Evolutionary conservation across 1,140 invertebrate genomes (phyloP), one percentile per base, ranked within the genome.

Genomic region (Drosophila ficusphila): DNA sequence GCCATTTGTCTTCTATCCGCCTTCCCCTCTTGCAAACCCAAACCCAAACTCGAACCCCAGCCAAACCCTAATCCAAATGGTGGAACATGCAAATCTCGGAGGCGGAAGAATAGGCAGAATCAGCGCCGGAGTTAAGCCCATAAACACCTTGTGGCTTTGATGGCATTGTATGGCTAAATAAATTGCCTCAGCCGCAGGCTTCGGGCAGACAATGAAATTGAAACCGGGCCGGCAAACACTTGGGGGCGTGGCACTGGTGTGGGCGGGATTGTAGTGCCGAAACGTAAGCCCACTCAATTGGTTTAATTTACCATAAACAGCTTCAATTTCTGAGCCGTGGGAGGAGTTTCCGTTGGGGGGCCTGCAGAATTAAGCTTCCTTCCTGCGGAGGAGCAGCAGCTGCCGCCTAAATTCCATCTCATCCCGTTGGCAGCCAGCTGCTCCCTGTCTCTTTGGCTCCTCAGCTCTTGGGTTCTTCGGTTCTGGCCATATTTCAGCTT

Each of bases 291-390:
- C 77, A 71, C 73, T 81, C 81, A 88, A 86, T 88, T 86, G 81
- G 81, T 81, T 86, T 88, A 86, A 86, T 86, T 86, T 88, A 79
- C 67, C 81, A 81, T 86, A 86, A 86, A 86, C 85, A 88, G 82
- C 81, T 70, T 54, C 76, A 73, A 51, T 70, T 52, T 57, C 57
- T 61, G 53, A 27, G 74, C 54, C 51, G 39, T 34, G 19, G 54
- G 34, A 21, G 46, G 27, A 67, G 67, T 83, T 75, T 65, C 72
- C 36, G 27, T 47, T 51, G 67, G 31, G 42, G 54, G 53, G 56
- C 79, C 48, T 14, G 23, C 12, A 44, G 53, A 72, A 69, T 73
- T 61, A 27, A 14, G 41, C 47, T 76, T 73, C 75, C 79, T 86
- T 72, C 76, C 71, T 60, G 29, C 18, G 18, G 11, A 2, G 3